Base-by-base conservation (phyloP, 2,888 invertebrate genomes). In the Chesias legatella region DNA sequence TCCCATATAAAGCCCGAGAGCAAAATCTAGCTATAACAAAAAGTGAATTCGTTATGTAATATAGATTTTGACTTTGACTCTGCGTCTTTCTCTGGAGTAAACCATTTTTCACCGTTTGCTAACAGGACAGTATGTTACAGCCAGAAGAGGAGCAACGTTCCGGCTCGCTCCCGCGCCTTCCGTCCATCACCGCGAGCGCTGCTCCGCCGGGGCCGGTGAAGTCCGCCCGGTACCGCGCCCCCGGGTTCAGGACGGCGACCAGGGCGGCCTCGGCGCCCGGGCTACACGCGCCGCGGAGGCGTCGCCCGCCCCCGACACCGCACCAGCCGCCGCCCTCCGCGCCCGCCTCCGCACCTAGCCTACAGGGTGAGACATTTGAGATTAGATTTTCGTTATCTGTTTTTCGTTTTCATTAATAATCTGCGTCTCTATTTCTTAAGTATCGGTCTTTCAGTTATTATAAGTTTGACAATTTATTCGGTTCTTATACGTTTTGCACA, bases 161-260 rank as follows among this genome's bases (percentile, higher is more conserved):
- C 1, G 95, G 95, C 53, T 95, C 95, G 0, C 75, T 95, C 24
- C 95, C 95, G 0, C 91, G 95, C 7, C 77, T 95, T 30, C 93
- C 95, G 3, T 84, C 86, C 0, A 67, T 85, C 53, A 74, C 81
- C 7, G 81, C 89, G 71, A 59, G 75, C 66, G 79, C 89, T 2
- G 85, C 78, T 24, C 75, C 93, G 39, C 94, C 86, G 1, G 89
- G 90, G 25, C 78, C 93, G 50, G 95, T 95, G 29, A 96, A 96
- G 71, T 96, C 95, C 34, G 96, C 96, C 26, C 89, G 96, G 24
- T 96, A 96, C 74, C 89, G 96, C 3, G 95, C 96, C 1, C 95
- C 96, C 0, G 95, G 94, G 1, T 94, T 94, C 79, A 90, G 91
- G 22, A 90, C 94, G 27, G 93, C 94, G 0, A 94, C 94, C 56